Evolutionary conservation across 2,797 vertebrate genomes (phyloP).

Genomic region (Hypotaenidia okinawae): DNA sequence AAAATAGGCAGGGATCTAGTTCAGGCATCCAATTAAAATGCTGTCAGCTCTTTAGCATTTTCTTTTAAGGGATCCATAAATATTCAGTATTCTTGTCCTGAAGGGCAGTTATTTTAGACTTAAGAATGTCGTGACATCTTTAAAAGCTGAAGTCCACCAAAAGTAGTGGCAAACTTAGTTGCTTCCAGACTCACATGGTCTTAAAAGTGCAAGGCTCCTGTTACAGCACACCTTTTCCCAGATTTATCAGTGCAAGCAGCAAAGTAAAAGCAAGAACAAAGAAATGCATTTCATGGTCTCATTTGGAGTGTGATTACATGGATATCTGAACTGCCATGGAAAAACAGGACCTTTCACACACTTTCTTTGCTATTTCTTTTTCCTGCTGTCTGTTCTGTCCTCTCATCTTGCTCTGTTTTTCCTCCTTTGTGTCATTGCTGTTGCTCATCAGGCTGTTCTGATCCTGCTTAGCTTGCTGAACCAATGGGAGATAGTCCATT

Average conservation of each 20-base stretch:
- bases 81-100: constrained; percentile 25
- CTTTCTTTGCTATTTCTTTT: neutral
- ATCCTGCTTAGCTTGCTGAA: neutral
- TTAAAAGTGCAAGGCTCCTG: fast-evolving
- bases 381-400: neutral
- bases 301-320: neutral
- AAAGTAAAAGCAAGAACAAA: neutral
- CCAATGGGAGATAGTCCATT: neutral
- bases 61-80: constrained; percentile 20
- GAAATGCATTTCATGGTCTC: neutral
- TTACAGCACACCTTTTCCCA: neutral
- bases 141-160: neutral
- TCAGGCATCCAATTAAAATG: neutral
- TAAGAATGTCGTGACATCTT: neutral
- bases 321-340: neutral
- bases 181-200: neutral
- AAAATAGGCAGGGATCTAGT: neutral
- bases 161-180: neutral
- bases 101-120: neutral
- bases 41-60: constrained; percentile 3
- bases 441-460: neutral
- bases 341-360: neutral
- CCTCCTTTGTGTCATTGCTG: neutral
- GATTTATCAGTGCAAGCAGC: neutral
- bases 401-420: neutral